Conservation (phyloP, 2,888 invertebrate species). For the Brenthis ino region DNA sequence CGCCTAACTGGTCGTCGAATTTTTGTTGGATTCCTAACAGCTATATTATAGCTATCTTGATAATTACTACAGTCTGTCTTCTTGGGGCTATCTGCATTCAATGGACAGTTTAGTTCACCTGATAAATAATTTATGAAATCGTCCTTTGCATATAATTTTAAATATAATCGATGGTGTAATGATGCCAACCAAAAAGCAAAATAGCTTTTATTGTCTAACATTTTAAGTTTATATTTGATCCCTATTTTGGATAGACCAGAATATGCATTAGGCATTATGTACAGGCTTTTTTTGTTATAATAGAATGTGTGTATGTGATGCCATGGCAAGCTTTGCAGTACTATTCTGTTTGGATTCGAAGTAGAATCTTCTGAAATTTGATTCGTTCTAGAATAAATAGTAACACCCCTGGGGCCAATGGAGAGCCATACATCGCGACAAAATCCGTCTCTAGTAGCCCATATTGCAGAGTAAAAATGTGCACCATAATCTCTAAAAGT, state of each 20-base stretch:
- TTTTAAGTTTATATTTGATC: conserved; percentile 87
- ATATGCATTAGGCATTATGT: conserved; percentile 81
- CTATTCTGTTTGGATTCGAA: conserved; percentile 67
- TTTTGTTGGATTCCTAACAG: conserved; percentile 71
- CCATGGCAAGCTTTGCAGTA: conserved; percentile 83
- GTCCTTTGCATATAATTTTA: conserved; percentile 87
- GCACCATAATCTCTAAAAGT: conserved; percentile 87
- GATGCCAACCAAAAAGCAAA: conserved; percentile 90
- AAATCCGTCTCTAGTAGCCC: conserved; percentile 84
- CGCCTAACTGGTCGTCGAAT: conserved; percentile 72
- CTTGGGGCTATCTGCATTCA: conserved; percentile 63
- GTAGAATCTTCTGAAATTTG: conserved; percentile 57
- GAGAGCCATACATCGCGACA: conserved; percentile 84
- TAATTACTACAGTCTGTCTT: conserved; percentile 72
- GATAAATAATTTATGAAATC: conserved; percentile 85
- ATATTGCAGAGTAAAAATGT: conserved; percentile 88
- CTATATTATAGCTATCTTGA: conserved; percentile 78
- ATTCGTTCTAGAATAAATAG: conserved; percentile 81
- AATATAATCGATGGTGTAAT: conserved; percentile 89
- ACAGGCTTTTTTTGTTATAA: conserved; percentile 88
- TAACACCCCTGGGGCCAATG: conserved; percentile 85
- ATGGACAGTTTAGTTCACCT: conserved; percentile 81
- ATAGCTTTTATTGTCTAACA: conserved; percentile 89
- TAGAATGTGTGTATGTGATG: conserved; percentile 89
- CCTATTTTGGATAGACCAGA: conserved; percentile 82